Conservation (phyloP, 1,140 invertebrate genomes). For the Drosophila mojavensis region DNA sequence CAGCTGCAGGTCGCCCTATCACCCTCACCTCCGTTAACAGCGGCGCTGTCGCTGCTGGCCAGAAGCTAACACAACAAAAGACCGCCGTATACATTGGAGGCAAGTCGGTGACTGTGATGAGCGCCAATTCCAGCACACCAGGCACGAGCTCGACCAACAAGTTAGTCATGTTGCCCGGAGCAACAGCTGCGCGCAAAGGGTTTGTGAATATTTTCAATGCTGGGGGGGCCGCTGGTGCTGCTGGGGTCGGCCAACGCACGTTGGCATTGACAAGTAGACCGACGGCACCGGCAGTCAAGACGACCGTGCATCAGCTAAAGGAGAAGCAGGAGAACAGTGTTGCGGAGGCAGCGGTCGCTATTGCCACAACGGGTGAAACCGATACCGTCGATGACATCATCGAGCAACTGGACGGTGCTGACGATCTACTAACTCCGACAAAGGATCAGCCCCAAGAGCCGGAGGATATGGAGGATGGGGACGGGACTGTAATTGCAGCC, state of each 20-base stretch:
- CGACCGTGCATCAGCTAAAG: constrained; percentile 64
- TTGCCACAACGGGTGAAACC: constrained; percentile 30
- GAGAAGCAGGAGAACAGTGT: constrained; percentile 52
- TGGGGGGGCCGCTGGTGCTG: constrained; percentile 16
- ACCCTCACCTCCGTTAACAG: constrained; percentile 86
- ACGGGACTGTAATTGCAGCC: not conserved
- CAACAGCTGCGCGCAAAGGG: constrained; percentile 65
- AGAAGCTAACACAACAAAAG: constrained; percentile 84
- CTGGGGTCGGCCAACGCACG: constrained; percentile 38
- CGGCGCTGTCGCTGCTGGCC: not conserved
- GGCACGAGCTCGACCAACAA: constrained; percentile 47
- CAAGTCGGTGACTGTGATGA: constrained; percentile 89
- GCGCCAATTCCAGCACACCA: constrained; percentile 71
- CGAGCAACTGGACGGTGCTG: constrained; percentile 79
- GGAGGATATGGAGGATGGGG: constrained; percentile 31
- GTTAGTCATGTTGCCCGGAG: constrained; percentile 82
- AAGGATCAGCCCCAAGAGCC: constrained; percentile 8
- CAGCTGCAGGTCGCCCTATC: constrained; percentile 87
- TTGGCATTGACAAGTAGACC: constrained; percentile 59
- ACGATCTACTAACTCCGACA: constrained; percentile 39
- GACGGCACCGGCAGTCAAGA: constrained; percentile 57
- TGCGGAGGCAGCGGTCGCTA: constrained; percentile 55
- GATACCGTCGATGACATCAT: constrained; percentile 82
- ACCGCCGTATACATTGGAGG: constrained; percentile 87
- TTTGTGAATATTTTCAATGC: constrained; percentile 77